Percentiles rank a stretch among this genome's conserved stretches.
Conservation (phyloP, 2,888 invertebrate species). For the Andrena flavipes region DNA sequence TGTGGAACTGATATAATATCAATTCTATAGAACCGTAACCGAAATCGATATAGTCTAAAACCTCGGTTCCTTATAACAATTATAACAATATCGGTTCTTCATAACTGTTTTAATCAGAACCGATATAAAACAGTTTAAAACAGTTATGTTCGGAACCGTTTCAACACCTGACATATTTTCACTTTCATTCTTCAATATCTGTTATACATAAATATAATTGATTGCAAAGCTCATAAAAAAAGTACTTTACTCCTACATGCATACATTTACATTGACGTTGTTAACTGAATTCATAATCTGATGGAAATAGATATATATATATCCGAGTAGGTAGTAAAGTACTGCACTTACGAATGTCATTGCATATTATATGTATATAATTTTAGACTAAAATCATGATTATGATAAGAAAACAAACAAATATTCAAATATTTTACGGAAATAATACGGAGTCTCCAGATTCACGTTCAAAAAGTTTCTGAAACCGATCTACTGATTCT, state of each 20-base stretch:
- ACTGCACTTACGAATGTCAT: constrained; percentile 16
- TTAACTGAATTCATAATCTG: background rate
- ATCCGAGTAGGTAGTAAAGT: background rate
- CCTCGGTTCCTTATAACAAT: too few species aligned
- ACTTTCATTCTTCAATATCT: constrained; percentile 9
- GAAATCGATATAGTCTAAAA: too few species aligned
- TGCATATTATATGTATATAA: background rate
- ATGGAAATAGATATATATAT: background rate
- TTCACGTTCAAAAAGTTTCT: background rate
- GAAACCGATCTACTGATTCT: background rate
- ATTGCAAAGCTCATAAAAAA: constrained; percentile 11
- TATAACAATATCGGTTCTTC: too few species aligned
- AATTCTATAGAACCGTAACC: too few species aligned
- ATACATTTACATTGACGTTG: background rate
- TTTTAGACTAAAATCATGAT: background rate
- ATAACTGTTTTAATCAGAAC: too few species aligned
- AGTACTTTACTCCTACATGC: background rate
- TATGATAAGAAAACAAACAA: constrained; percentile 2
- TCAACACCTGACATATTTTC: background rate
- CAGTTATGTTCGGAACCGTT: background rate
- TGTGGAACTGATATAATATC: too few species aligned
- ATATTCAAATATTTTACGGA: constrained; percentile 13
- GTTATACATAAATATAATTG: background rate
- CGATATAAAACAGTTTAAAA: too few species aligned
- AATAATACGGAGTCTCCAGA: background rate